These are phyloP conservation scores for Percopsis omiscomaycus DNA, from an alignment of 2,797 vertebrate species.

Conservation along the genomic window DNA sequence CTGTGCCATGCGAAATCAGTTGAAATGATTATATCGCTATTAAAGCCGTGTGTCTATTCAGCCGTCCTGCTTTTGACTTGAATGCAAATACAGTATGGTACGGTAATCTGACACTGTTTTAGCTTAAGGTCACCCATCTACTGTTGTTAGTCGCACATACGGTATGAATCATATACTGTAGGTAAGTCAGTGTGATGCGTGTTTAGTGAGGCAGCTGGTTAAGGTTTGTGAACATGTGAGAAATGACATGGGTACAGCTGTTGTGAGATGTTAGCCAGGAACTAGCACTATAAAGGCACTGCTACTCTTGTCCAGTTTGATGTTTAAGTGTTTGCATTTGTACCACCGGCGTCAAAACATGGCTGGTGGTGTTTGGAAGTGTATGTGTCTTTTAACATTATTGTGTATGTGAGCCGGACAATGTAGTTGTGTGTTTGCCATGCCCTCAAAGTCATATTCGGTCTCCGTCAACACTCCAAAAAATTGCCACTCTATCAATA, in stretches of 20 bases:
- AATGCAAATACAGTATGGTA: too few species aligned
- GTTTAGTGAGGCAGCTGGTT: constrained; percentile 27
- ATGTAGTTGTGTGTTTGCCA: background rate
- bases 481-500: constrained; percentile 20
- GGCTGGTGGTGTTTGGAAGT: background rate
- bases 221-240: background rate
- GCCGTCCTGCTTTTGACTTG: too few species aligned
- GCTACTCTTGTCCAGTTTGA: constrained; percentile 10
- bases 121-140: background rate
- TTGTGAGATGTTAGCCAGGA: too few species aligned
- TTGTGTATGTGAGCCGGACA: background rate
- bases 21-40: background rate
- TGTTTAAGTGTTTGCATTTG: background rate
- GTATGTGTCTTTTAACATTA: background rate
- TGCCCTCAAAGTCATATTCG: constrained; percentile 38
- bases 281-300: background rate
- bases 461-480: constrained; percentile 4
- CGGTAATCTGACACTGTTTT: background rate
- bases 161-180: too few species aligned
- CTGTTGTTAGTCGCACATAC: too few species aligned
- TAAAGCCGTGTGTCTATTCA: background rate
- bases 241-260: constrained; percentile 7
- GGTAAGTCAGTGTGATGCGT: too few species aligned
- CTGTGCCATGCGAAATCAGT: constrained; percentile 5
- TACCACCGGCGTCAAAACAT: background rate